Evolutionary conservation across 1,140 invertebrate genomes (phyloP).

Genomic region (Euura saliciscinereae): DNA sequence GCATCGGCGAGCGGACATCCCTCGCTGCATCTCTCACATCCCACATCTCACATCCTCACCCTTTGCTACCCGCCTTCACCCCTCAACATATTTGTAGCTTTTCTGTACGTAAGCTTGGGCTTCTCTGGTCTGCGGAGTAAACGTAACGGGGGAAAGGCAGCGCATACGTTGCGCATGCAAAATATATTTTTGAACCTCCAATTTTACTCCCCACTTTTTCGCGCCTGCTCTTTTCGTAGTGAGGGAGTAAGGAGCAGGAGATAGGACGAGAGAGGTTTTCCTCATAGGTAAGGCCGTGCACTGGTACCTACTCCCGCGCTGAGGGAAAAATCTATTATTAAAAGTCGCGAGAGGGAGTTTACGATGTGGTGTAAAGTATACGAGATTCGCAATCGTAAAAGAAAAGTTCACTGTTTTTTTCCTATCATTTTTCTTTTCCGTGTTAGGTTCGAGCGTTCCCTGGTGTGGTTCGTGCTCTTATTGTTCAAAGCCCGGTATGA

Average conservation of each 20-base stretch:
- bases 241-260: neutral
- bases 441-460: neutral
- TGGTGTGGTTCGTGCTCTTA: too few relatives aligned
- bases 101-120: neutral
- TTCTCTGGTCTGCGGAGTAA: neutral
- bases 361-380: constrained; percentile 39
- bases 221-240: constrained; percentile 3
- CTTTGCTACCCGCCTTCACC: neutral
- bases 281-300: neutral
- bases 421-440: neutral
- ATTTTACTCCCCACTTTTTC: constrained; percentile 13
- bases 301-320: neutral
- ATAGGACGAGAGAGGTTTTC: neutral
- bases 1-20: neutral
- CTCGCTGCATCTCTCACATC: neutral
- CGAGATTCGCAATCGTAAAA: constrained; percentile 42
- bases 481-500: too few relatives aligned
- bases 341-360: constrained; percentile 33
- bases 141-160: too few relatives aligned
- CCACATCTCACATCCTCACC: too few relatives aligned
- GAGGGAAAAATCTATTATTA: constrained; percentile 40
- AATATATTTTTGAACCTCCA: constrained; percentile 34
- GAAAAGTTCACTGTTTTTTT: constrained; percentile 25
- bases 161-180: constrained; percentile 17
- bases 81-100: constrained; percentile 4